Conservation (phyloP, 2,797 vertebrate species). For the Trachurus trachurus region DNA sequence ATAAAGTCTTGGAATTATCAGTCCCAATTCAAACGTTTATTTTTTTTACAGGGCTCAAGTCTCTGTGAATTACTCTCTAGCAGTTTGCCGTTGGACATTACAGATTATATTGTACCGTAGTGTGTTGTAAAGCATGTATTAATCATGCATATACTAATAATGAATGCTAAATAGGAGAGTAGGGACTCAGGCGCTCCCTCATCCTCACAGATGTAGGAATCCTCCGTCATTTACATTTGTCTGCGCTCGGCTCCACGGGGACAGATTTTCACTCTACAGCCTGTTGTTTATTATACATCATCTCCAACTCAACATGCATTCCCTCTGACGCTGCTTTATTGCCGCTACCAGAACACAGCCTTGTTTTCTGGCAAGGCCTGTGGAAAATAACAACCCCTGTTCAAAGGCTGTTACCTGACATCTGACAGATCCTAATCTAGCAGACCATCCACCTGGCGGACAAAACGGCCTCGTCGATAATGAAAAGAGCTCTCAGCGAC, state of each 20-base stretch:
- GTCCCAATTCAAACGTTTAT: no score
- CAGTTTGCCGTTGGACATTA: no score
- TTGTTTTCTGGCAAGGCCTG: slow-evolving; percentile 40
- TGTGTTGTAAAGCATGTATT: not conserved
- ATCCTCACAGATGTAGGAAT: not conserved
- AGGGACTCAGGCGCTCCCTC: not conserved
- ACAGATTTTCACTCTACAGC: slow-evolving; percentile 10
- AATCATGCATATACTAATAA: not conserved
- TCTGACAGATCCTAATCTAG: slow-evolving; percentile 71
- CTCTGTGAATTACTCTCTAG: not conserved
- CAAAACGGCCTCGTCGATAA: slow-evolving; percentile 66
- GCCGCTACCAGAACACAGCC: slow-evolving; percentile 37
- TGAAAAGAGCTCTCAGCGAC: slow-evolving; percentile 63
- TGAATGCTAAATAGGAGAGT: not conserved
- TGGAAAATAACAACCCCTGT: slow-evolving; percentile 51
- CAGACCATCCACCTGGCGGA: slow-evolving; percentile 57
- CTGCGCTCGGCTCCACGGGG: not conserved
- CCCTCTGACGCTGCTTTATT: slow-evolving; percentile 38
- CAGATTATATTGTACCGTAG: no score
- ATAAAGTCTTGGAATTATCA: no score
- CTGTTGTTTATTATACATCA: slow-evolving; percentile 35
- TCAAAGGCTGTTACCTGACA: slow-evolving; percentile 60
- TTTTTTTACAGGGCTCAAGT: not conserved
- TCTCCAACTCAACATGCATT: slow-evolving; percentile 30
- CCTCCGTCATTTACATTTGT: slow-evolving; percentile 21